phyloP scores from a whole-genome alignment of 2,797 vertebrate genomes.

The Sebastes vulpes region DNA sequence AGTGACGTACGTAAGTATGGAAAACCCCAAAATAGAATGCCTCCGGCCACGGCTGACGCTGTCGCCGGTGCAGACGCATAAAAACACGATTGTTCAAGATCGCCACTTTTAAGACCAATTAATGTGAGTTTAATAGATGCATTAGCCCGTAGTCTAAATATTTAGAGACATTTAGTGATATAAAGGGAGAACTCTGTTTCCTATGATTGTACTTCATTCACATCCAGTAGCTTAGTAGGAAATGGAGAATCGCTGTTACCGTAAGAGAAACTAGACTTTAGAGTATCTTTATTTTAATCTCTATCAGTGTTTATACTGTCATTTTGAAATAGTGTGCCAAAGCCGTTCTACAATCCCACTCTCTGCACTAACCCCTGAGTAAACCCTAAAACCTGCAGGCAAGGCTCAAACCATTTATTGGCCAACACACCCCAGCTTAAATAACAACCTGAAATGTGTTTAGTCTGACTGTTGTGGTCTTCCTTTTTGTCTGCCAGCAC shows the following conservation, averaged over 20 bases:
- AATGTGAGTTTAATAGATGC: not conserved
- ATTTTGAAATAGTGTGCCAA: slow-evolving; percentile 38
- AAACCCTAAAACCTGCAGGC: slow-evolving; percentile 53
- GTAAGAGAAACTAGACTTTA: slow-evolving; percentile 12
- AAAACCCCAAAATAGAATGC: not conserved
- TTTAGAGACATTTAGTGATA: not conserved
- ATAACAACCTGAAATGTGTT: slow-evolving; percentile 39
- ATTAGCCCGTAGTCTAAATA: not conserved
- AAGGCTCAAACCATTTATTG: slow-evolving; percentile 45
- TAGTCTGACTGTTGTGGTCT: slow-evolving; percentile 12
- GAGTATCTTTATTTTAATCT: slow-evolving; percentile 34
- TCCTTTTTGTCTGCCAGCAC: not conserved
- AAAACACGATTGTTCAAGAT: not conserved
- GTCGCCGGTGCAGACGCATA: not conserved
- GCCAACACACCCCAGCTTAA: slow-evolving; percentile 41
- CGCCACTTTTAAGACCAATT: not conserved
- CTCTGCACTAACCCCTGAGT: slow-evolving; percentile 39
- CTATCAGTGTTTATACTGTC: slow-evolving; percentile 24
- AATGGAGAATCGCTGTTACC: not conserved
- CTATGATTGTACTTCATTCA: not conserved
- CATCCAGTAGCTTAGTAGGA: not conserved
- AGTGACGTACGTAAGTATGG: not conserved
- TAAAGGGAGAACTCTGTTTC: not conserved
- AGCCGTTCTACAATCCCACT: slow-evolving; percentile 38
- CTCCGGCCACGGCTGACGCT: not conserved